Base-by-base conservation (phyloP, 30 jellyfish, hydroid and myxozoan species). In the Aurelia aurita region DNA sequence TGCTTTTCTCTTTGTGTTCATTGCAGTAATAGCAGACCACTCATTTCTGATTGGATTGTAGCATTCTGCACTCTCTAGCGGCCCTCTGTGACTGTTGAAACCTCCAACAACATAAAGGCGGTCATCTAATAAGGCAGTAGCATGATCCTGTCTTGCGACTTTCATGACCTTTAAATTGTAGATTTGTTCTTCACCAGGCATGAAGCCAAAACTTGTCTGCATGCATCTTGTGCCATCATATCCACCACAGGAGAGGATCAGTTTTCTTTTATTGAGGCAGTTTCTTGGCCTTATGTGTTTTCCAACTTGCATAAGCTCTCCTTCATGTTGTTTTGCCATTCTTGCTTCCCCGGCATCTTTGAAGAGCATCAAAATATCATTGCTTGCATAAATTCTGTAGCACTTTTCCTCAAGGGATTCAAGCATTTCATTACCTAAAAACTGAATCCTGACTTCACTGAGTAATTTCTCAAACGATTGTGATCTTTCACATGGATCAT, bases 61-160 rank as follows among this genome's bases (percentile, higher is more conserved):
- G 34, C 81, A 74, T 78, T 93, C 98, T 8, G 73, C 89, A 27
- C 82, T 67, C 27, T 88, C 88, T 43, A 93, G 60, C 18, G 97
- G 97, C 26, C 98, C 98, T 69, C 53, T 74, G 67, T 63, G 89
- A 58, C 98, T 93, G 47, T 85, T 93, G 70, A 93, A 93, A 0
- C 98, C 98, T 21, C 98, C 98, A 59, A 88, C 78, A n/a, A 81
- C 97, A 77, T 80, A 93, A 45, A 93, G 61, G 15, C 58, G 69
- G 58, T 84, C 86, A 18, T 74, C 77, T 12, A 93, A 34, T 7
- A 29, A 65, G 9, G 89, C 98, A 34, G 90, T 46, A 26, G 97
- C 97, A 62, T 85, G 96, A 47, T 88, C 98, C 55, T 93, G 98
- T 77, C 97, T 73, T 27, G 96, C 88, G 20, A 79, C 79, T 60